phyloP scores from a whole-genome alignment of 2,888 invertebrate genomes.

The Tanaodytes sp. region DNA sequence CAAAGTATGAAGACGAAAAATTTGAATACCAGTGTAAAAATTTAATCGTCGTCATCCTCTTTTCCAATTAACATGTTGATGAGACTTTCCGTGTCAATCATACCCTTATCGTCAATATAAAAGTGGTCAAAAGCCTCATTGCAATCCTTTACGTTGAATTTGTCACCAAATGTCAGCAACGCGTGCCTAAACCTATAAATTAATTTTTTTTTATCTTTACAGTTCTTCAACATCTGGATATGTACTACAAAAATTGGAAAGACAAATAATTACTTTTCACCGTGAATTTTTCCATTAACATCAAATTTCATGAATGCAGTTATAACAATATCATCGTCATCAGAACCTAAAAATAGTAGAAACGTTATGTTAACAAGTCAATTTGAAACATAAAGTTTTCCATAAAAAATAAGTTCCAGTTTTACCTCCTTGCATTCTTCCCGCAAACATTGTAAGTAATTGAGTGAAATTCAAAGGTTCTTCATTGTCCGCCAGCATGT shows the following conservation, averaged over 20 bases:
- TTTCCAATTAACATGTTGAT: constrained; percentile 91
- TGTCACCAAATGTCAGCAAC: constrained; percentile 94
- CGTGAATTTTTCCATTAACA: constrained; percentile 83
- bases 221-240: not conserved
- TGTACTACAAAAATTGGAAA: no score
- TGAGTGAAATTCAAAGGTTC: constrained; percentile 48
- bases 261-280: constrained; percentile 84
- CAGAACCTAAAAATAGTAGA: constrained; percentile 78
- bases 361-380: no score
- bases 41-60: constrained; percentile 81
- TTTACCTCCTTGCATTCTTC: constrained; percentile 47
- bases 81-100: constrained; percentile 89
- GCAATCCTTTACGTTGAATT: constrained; percentile 90
- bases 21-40: no score
- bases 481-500: constrained; percentile 39
- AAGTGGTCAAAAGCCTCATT: constrained; percentile 93
- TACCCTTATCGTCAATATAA: constrained; percentile 86
- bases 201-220: constrained; percentile 34
- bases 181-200: constrained; percentile 84
- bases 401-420: constrained; percentile 3
- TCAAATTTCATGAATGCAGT: constrained; percentile 95
- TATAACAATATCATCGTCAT: constrained; percentile 93
- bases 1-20: no score
- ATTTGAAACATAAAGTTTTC: no score
- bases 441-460: constrained; percentile 44